Base-by-base conservation (phyloP, 30 jellyfish, hydroid and myxozoan genomes). In the Mastigias papua region DNA sequence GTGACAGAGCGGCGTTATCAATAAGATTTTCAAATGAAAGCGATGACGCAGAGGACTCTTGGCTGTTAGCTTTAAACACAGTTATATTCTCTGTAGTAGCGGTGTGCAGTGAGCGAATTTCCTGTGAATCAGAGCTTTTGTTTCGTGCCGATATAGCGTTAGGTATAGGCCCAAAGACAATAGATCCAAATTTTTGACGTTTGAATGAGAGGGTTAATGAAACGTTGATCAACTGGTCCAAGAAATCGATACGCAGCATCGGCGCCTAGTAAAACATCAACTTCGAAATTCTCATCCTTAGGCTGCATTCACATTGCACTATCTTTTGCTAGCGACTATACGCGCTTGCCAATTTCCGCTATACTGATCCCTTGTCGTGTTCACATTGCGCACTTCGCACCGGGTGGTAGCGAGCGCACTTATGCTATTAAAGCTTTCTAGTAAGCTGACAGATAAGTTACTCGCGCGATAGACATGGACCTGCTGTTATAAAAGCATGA, bases 231-330 rank as follows among this genome's bases (percentile, higher is more conserved):
- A 62, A 80, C 29, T 21, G 69, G 16, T 15, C 90, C 90, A 10
- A 80, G 82, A 29, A 80, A 64, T 16, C 82, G 90, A 66, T 80
- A 80, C 30, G 81, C 50, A 69, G 90, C 81, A 80, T 80, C 90
- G 31, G 81, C 81, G 7, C 90, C 90, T 11, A 80, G 9, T 10
- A 80, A 68, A 64, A 80, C 62, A 48, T 80, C 90, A 34, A 80
- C 82, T 17, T 17, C 49, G 37, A 80, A 80, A 19, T 66, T 34
- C 13, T 32, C 54, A 20, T 61, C 82, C 3, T 13, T 50, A n/a
- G n/a, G n/a, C n/a, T n/a, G n/a, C n/a, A n/a, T n/a, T n/a, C n/a
- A n/a, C n/a, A n/a, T n/a, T n/a, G n/a, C n/a, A n/a, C n/a, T n/a
- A n/a, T n/a, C n/a, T n/a, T n/a, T n/a, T n/a, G n/a, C n/a, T n/a